Base-by-base conservation (phyloP, 1,140 invertebrate genomes). In the Gonioctena quinquepunctata region DNA sequence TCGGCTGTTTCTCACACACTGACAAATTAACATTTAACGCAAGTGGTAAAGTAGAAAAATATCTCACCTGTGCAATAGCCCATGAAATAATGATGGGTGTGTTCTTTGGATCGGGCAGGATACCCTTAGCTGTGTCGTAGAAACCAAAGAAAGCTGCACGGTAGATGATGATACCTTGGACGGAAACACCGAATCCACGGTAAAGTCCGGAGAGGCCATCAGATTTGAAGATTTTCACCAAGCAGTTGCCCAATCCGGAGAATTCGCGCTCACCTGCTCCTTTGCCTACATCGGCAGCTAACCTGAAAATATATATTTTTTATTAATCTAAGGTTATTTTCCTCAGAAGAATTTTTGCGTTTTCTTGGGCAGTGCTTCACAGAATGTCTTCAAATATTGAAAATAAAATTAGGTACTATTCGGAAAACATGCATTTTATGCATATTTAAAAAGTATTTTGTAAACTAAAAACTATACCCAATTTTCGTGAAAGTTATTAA, bases 91-190 rank as follows among this genome's bases (percentile, higher is more conserved):
- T 69, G 78, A 96, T 84, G 68, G 90, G 89, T 69, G 93, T 93
- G 78, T 94, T 92, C 84, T 93, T 92, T 5, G 91, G 89, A 73
- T 96, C 91, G 7, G 94, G 90, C 64, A 96, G 80, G 87, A 96
- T 92, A 73, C 92, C 94, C 83, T 95, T 94, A 71, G 94, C 91
- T 66, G 95, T 96, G 82, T 97, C 96, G 80, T 93, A 97, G 84
- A 95, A 93, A 74, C 96, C 96, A 81, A 97, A 97, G 86, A 96
- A 97, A 57, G 93, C 92, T 18, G 94, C 95, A 83, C 95, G 88
- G 82, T 94, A 94, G 81, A 94, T 93, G 63, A 94, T 93, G 78
- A 94, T 94, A 84, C 93, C 93, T 84, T 94, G 93, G 27, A 95
- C 94, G 21, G 95, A 97, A 74, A 96, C 95, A 68, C 92, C 87